Conservation (phyloP, 2,888 invertebrate species). For the Euclidia mi region DNA sequence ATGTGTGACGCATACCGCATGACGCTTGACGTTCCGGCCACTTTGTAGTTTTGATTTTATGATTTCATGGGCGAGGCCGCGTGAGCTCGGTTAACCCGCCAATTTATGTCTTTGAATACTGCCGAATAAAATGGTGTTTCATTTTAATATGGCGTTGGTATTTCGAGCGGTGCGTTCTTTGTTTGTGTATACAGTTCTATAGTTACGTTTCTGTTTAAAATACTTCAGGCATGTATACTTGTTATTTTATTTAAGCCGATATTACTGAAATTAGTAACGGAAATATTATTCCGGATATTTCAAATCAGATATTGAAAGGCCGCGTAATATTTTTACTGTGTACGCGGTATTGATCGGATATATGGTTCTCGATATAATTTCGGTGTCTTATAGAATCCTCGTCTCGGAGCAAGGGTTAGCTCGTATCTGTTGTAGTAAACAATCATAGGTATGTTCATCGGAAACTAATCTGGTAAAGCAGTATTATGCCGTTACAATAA, state of each 20-base stretch:
- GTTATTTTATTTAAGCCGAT: background rate
- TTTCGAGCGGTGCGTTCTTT: slow-evolving; percentile 18
- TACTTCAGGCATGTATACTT: slow-evolving; percentile 10
- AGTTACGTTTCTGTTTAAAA: slow-evolving; percentile 15
- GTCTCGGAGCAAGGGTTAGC: slow-evolving; percentile 60
- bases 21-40: slow-evolving; percentile 54
- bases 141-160: slow-evolving; percentile 34
- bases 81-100: slow-evolving; percentile 54
- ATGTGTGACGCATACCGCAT: slow-evolving; percentile 73
- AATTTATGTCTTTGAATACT: slow-evolving; percentile 57
- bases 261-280: slow-evolving; percentile 10
- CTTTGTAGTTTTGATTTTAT: slow-evolving; percentile 65
- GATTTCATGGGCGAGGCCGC: slow-evolving; percentile 56
- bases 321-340: slow-evolving; percentile 25
- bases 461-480: slow-evolving; percentile 86
- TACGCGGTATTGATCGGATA: slow-evolving; percentile 39
- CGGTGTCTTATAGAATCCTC: slow-evolving; percentile 27
- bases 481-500: slow-evolving; percentile 87
- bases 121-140: slow-evolving; percentile 42
- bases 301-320: slow-evolving; percentile 13
- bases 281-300: slow-evolving; percentile 12
- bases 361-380: slow-evolving; percentile 37
- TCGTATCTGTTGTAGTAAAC: slow-evolving; percentile 71
- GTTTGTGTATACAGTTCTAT: slow-evolving; percentile 15
- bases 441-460: slow-evolving; percentile 79